These are phyloP conservation scores for Pocillopora verrucosa DNA, from an alignment of 64 coral and sea anemone species.

Conservation along the genomic window DNA sequence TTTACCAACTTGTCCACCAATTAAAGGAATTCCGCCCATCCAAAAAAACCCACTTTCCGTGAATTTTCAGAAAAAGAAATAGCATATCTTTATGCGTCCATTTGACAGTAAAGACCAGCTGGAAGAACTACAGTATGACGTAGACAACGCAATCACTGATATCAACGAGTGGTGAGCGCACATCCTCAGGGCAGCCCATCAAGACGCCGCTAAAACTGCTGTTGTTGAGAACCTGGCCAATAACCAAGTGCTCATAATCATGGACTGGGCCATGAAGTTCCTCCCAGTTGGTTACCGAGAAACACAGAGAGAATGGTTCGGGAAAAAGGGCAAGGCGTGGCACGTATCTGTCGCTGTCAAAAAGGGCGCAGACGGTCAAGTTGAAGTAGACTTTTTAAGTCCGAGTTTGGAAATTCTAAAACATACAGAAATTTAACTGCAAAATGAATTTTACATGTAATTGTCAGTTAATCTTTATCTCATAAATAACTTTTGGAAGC, in stretches of 20 bases:
- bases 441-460: too few relatives aligned
- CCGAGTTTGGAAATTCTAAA: too few relatives aligned
- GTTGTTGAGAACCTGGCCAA: too few relatives aligned
- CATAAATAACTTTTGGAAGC: too few relatives aligned
- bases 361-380: slow-evolving; percentile 14
- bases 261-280: slow-evolving; percentile 66
- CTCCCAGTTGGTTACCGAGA: slow-evolving; percentile 31
- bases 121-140: slow-evolving; percentile 32
- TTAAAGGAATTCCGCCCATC: too few relatives aligned
- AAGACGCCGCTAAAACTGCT: slow-evolving; percentile 6
- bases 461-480: too few relatives aligned
- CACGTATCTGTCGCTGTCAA: slow-evolving; percentile 23
- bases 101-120: neutral
- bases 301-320: slow-evolving; percentile 29
- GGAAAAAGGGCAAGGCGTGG: slow-evolving; percentile 31
- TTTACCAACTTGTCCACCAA: too few relatives aligned
- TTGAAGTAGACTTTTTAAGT: slow-evolving; percentile 28
- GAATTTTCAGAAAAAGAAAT: too few relatives aligned
- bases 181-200: slow-evolving; percentile 11
- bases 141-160: neutral
- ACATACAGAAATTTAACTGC: too few relatives aligned
- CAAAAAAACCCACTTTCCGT: too few relatives aligned
- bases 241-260: too few relatives aligned
- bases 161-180: slow-evolving; percentile 25
- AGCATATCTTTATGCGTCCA: neutral